These are phyloP conservation scores for Allygus modestus DNA, from an alignment of 2,888 invertebrate species.

Conservation along the genomic window DNA sequence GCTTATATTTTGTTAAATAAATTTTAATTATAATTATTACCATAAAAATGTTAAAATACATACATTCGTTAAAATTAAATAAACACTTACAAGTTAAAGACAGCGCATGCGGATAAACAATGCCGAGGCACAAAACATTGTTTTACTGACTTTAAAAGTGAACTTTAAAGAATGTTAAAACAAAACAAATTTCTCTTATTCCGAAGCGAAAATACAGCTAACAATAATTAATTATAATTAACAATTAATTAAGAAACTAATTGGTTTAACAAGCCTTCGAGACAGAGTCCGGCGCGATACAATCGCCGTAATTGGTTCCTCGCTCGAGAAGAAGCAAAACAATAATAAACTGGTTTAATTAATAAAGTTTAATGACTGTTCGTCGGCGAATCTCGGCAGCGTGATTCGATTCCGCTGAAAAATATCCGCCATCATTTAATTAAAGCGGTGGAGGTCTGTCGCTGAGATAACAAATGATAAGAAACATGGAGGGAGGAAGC, in stretches of 20 bases:
- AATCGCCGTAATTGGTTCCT: constrained; percentile 28
- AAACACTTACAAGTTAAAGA: no score
- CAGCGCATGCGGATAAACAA: no score
- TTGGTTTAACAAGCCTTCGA: constrained; percentile 30
- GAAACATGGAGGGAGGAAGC: background rate
- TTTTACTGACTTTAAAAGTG: no score
- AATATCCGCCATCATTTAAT: constrained; percentile 43
- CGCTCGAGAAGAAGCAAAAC: constrained; percentile 30
- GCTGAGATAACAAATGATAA: constrained; percentile 43
- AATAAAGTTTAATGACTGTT: constrained; percentile 51
- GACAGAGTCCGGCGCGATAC: constrained; percentile 38
- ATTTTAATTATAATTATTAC: no score
- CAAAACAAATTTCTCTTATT: constrained; percentile 19
- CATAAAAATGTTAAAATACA: no score
- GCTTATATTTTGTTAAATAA: no score
- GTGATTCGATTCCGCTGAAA: constrained; percentile 41
- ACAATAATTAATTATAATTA: constrained; percentile 31
- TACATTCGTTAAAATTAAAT: no score
- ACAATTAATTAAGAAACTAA: constrained; percentile 43
- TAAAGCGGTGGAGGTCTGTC: constrained; percentile 36
- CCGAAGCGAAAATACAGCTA: background rate
- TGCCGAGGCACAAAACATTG: no score
- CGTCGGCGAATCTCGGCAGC: constrained; percentile 31
- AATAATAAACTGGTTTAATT: constrained; percentile 53
- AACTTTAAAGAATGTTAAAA: constrained; percentile 16